Evolutionary conservation across 2,113 vertebrate genomes (phyloP).

Genomic region (Formicarius rufipectus): DNA sequence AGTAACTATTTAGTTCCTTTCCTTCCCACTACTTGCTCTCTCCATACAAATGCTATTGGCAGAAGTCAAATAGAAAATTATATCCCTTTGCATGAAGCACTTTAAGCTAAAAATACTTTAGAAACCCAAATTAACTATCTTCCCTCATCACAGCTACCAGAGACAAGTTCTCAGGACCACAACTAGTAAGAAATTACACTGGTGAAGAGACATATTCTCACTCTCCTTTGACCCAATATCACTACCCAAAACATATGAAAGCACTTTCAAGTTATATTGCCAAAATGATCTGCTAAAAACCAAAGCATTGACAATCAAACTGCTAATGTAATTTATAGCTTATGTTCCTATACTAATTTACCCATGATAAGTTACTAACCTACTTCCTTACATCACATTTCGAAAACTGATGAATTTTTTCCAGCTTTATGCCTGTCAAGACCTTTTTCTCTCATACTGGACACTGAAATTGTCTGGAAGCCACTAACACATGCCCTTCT

Average conservation of each 20-base stretch:
- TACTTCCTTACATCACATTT: background rate
- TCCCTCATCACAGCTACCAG: background rate
- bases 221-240: background rate
- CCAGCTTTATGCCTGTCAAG: background rate
- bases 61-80: background rate
- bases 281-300: background rate
- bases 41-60: background rate
- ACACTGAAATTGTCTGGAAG: background rate
- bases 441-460: background rate
- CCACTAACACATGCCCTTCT: background rate
- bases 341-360: background rate
- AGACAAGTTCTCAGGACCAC: background rate
- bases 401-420: background rate
- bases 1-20: background rate
- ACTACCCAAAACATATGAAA: background rate
- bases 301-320: background rate
- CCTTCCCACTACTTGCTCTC: background rate
- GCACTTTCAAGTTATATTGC: background rate
- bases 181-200: background rate
- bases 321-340: background rate
- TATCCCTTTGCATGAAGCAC: background rate
- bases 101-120: background rate
- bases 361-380: background rate
- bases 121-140: background rate
- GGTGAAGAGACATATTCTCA: background rate